Base-by-base conservation (phyloP, 2,797 vertebrate genomes). In the Neosilurus hyrtlii region DNA sequence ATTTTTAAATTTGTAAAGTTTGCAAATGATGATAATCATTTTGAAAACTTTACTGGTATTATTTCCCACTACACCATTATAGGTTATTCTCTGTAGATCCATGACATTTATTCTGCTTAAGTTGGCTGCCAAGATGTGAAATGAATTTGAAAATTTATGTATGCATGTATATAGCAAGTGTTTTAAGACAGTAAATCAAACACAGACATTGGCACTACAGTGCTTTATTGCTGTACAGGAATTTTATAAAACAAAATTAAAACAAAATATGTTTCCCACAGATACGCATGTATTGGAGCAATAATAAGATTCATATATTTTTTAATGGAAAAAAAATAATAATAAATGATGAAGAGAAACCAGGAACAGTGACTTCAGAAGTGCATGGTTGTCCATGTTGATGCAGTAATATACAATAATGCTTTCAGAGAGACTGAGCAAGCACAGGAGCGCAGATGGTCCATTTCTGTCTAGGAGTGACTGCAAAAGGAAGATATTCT, bases 221-320 rank as follows among this genome's bases (percentile, higher is more conserved):
- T 93, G 93, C 90, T 95, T 95, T 95, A 95, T 95, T 95, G 95
- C 95, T 95, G 93, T 94, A 95, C 94, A 94, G 81, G 89, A 91
- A 92, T 90, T 92, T 84, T 94, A 94, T 92, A 94, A 94, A 95
- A 95, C 91, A 93, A 93, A 90, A 88, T 90, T 88, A 91, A 93
- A 90, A 92, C 89, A 91, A 91, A 90, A 93, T 92, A 89, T 90
- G 75, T 51, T 90, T 84, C 90, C 59, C 91, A 93, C 92, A 92
- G 93, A 92, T 92, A 94, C 91, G 81, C 88, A 90, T 89, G 88
- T 90, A 92, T 91, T 89, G 89, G 91, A 90, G 86, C 91, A 89
- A 93, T 91, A 91, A 83, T 88, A 89, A 89, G 81, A 71, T 85
- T 86, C 81, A 86, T 90, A 90, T 92, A 91, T 88, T 91, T 91